These are phyloP conservation scores for Calosoma granatense DNA, from an alignment of 1,140 invertebrate genomes.

Conservation along the genomic window DNA sequence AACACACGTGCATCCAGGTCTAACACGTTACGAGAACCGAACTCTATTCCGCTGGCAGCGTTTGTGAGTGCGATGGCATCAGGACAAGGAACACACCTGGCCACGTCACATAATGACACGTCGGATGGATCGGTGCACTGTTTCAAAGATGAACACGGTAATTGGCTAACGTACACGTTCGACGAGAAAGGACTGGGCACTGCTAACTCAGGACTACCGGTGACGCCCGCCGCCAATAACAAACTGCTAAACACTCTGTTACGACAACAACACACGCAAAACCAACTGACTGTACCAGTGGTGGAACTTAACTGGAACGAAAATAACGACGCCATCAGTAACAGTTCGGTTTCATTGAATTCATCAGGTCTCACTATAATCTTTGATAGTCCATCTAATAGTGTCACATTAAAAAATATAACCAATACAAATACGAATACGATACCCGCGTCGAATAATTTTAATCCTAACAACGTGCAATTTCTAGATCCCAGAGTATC, in stretches of 20 bases:
- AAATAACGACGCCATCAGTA: constrained; percentile 37
- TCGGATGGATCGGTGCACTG: constrained; percentile 80
- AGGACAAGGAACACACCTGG: constrained; percentile 53
- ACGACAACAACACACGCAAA: constrained; percentile 15
- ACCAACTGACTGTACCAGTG: constrained; percentile 36
- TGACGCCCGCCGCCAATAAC: constrained; percentile 14
- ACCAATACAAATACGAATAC: background rate
- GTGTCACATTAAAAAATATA: background rate
- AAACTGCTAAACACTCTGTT: constrained; percentile 20
- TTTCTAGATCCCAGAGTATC: background rate
- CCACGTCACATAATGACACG: constrained; percentile 77
- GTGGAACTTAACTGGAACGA: constrained; percentile 30
- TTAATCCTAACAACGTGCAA: background rate
- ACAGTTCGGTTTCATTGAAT: constrained; percentile 43
- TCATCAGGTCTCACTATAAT: constrained; percentile 48
- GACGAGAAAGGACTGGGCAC: constrained; percentile 57
- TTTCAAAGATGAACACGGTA: constrained; percentile 61
- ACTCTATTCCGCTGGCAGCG: constrained; percentile 26
- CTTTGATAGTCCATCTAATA: constrained; percentile 42
- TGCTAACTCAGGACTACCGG: constrained; percentile 16
- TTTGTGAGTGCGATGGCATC: constrained; percentile 28
- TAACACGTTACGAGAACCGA: constrained; percentile 30
- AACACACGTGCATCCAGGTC: constrained; percentile 19
- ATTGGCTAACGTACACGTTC: constrained; percentile 76
- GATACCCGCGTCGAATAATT: background rate